These are phyloP conservation scores for Rhingia campestris DNA, from an alignment of 2,888 invertebrate species.

Conservation along the genomic window DNA sequence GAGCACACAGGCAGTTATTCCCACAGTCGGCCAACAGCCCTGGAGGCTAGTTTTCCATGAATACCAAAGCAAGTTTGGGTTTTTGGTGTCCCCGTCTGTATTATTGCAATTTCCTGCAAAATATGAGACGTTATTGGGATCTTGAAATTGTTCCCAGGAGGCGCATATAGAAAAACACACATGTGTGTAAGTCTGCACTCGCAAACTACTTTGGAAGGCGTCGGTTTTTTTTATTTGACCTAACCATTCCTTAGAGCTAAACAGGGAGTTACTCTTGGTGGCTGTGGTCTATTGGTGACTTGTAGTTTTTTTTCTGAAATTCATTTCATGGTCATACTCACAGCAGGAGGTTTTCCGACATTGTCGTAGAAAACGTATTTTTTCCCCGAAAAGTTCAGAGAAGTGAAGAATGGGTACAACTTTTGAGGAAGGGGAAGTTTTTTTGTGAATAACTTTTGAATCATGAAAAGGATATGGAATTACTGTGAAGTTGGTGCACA, in stretches of 20 bases:
- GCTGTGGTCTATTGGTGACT: not conserved
- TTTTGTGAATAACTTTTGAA: no score
- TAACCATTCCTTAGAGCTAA: not conserved
- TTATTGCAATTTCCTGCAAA: constrained; percentile 58
- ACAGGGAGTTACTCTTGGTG: not conserved
- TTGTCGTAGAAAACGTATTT: constrained; percentile 20
- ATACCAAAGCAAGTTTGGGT: constrained; percentile 30
- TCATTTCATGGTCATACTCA: constrained; percentile 17
- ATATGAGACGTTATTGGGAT: constrained; percentile 46
- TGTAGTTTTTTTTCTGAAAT: constrained; percentile 18
- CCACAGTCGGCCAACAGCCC: constrained; percentile 6
- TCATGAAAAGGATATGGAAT: not conserved
- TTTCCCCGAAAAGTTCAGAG: constrained; percentile 23
- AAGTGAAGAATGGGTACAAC: constrained; percentile 23
- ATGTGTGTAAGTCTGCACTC: not conserved
- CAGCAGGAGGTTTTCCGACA: constrained; percentile 21
- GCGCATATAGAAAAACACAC: constrained; percentile 26
- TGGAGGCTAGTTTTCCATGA: constrained; percentile 38
- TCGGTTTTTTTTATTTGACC: constrained; percentile 1
- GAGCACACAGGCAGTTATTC: not conserved
- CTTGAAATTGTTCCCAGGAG: constrained; percentile 39
- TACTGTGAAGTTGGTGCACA: not conserved
- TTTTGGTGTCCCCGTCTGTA: constrained; percentile 39
- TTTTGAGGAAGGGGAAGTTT: not conserved
- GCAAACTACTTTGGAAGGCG: constrained; percentile 10